phyloP scores from a whole-genome alignment of 1,140 invertebrate genomes.

The Drosophila persimilis region DNA sequence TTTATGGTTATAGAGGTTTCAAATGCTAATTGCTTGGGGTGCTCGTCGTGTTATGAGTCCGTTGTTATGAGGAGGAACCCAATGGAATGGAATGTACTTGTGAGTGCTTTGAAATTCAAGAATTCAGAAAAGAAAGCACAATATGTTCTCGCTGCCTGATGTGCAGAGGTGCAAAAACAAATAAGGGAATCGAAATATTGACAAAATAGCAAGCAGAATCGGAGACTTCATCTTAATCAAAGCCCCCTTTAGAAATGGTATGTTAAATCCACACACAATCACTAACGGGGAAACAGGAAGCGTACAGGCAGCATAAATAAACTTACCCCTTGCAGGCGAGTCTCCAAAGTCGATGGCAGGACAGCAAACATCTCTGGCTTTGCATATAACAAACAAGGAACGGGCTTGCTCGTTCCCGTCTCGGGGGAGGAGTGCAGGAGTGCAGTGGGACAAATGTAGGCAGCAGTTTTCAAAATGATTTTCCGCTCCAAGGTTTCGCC shows the following conservation, averaged over 20 bases:
- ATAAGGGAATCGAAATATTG: not conserved
- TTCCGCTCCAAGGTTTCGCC: constrained; percentile 40
- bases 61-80: not conserved
- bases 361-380: constrained; percentile 37
- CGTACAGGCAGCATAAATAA: constrained; percentile 31
- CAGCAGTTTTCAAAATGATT: constrained; percentile 75
- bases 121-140: not conserved
- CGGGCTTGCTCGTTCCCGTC: constrained; percentile 2
- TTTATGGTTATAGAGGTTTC: constrained; percentile 65
- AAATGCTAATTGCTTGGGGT: constrained; percentile 58
- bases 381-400: constrained; percentile 63
- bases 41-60: not conserved
- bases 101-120: constrained; percentile 17
- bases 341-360: constrained; percentile 7
- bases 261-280: not conserved
- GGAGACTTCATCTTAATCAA: constrained; percentile 25
- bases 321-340: constrained; percentile 57
- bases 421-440: constrained; percentile 20
- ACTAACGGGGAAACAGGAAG: not conserved
- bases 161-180: too few relatives aligned
- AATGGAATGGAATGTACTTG: not conserved
- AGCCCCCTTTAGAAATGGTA: constrained; percentile 10
- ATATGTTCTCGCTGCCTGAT: too few relatives aligned
- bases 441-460: constrained; percentile 70
- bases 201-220: not conserved